Conservation (phyloP, 2,113 vertebrate species). For the cattle (Bos taurus) region DNA sequence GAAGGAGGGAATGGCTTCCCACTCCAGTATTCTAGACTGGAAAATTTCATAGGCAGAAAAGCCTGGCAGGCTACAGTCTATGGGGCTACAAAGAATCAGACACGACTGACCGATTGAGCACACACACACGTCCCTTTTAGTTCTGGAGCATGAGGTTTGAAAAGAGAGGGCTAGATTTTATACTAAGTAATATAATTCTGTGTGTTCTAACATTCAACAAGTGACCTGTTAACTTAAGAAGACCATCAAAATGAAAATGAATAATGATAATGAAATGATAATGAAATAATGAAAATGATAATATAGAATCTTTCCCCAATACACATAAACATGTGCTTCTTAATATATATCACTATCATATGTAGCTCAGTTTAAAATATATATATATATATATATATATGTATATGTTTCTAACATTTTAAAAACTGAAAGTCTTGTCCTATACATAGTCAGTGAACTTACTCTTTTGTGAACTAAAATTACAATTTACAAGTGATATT, state of each 20-base stretch:
- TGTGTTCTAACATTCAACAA: background rate
- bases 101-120: accelerated
- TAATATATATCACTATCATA: background rate
- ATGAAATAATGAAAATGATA: no score
- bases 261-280: no score
- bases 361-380: background rate
- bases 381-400: background rate
- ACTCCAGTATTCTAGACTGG: background rate
- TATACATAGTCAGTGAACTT: background rate
- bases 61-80: background rate
- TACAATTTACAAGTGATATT: background rate
- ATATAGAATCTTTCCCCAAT: background rate
- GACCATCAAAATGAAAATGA: background rate
- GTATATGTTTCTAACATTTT: background rate
- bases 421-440: background rate
- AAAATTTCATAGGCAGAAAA: background rate
- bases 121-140: background rate
- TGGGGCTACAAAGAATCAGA: background rate
- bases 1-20: background rate
- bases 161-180: background rate
- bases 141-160: background rate
- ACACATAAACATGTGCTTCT: background rate
- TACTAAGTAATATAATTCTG: background rate
- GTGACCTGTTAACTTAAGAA: background rate
- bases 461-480: background rate